These are phyloP conservation scores for Ormyrus thymus DNA, from an alignment of 2,888 invertebrate genomes.

Conservation along the genomic window DNA sequence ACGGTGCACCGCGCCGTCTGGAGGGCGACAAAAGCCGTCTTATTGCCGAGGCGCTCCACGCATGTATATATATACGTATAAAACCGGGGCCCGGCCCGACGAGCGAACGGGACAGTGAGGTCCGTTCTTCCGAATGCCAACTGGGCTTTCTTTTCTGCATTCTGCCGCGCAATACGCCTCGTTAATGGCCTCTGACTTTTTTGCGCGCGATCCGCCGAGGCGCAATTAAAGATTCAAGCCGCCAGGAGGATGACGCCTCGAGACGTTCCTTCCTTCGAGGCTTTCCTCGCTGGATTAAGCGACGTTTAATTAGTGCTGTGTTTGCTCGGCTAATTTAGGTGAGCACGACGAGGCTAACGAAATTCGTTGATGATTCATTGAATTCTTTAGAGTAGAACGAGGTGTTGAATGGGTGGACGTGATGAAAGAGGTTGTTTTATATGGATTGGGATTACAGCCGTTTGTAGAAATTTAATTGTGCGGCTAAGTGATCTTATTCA, in stretches of 20 bases:
- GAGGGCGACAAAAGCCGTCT: not conserved
- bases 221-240: constrained; percentile 13
- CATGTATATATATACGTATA: not conserved
- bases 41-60: not conserved
- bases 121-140: constrained; percentile 14
- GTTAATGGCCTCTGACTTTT: not conserved
- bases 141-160: not conserved
- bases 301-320: not conserved
- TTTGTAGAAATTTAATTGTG: not conserved
- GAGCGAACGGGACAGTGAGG: constrained; percentile 1
- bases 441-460: not conserved
- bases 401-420: not conserved
- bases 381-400: not conserved
- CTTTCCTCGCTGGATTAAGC: not conserved
- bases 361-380: not conserved
- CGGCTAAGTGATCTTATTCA: no score
- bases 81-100: no score
- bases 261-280: not conserved
- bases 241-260: not conserved
- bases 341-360: not conserved
- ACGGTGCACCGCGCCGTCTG: not conserved
- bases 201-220: not conserved
- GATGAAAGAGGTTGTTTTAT: not conserved
- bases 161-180: not conserved
- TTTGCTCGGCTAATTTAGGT: constrained; percentile 7